phyloP scores from a whole-genome alignment of 2,113 vertebrate genomes.

The Mus spicilegus region DNA sequence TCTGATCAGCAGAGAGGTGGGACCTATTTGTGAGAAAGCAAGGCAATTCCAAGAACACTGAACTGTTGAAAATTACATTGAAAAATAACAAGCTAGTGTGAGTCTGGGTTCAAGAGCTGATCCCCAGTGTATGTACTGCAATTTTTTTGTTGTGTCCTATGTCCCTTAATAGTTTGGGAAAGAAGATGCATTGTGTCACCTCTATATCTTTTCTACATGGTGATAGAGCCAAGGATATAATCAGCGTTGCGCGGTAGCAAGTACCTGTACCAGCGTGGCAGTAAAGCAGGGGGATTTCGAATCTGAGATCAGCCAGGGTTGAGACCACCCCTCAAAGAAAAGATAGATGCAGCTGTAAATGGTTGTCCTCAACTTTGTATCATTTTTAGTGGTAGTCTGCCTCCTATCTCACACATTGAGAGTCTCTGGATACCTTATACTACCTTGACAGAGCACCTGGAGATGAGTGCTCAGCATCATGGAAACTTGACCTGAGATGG shows the following conservation, averaged over 20 bases:
- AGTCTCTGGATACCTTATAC: not conserved
- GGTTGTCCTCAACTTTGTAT: not conserved
- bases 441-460: not conserved
- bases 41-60: not conserved
- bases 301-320: not conserved
- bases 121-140: not conserved
- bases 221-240: not conserved
- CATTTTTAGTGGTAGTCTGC: slow-evolving; percentile 12
- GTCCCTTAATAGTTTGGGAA: slow-evolving; percentile 25
- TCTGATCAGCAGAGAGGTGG: not conserved
- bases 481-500: not conserved
- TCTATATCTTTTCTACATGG: not conserved
- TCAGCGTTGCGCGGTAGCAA: not conserved
- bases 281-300: not conserved
- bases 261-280: not conserved
- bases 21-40: not conserved
- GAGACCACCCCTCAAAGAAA: not conserved
- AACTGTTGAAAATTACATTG: not conserved
- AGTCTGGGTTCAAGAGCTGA: not conserved
- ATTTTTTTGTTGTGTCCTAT: not conserved
- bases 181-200: not conserved
- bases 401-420: not conserved
- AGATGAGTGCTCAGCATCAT: not conserved
- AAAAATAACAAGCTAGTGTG: not conserved
- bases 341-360: not conserved